Percentiles rank a stretch among this genome's conserved stretches.
Conservation (phyloP, 2,888 invertebrate genomes). For the Drosophila percnosoma region DNA sequence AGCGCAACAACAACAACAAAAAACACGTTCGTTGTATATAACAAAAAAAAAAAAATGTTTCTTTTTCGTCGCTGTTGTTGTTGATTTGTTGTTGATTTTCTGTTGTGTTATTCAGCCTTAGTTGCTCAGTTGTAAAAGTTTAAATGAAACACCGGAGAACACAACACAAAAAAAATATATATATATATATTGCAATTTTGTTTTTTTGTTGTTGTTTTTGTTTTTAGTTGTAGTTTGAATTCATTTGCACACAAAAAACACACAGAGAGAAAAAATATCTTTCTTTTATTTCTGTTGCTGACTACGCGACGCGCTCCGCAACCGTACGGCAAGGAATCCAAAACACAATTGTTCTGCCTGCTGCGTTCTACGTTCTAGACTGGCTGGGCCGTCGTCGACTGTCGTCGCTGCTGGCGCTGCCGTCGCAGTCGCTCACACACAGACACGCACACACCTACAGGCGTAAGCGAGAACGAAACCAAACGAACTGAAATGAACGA, state of each 20-base stretch:
- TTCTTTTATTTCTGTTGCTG: conserved; percentile 37
- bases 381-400: conserved; percentile 62
- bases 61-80: conserved; percentile 11
- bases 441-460: conserved; percentile 32
- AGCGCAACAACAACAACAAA: conserved; percentile 39
- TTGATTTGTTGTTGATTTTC: conserved; percentile 9
- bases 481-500: conserved; percentile 58
- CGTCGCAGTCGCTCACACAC: conserved; percentile 33
- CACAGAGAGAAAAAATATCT: conserved; percentile 43
- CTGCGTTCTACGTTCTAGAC: conserved; percentile 83
- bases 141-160: conserved; percentile 31
- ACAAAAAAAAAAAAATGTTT: conserved; percentile 30
- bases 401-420: conserved; percentile 44
- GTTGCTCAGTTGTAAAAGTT: conserved; percentile 30
- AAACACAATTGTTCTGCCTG: conserved; percentile 84
- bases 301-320: conserved; percentile 77
- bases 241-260: conserved; percentile 52
- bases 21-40: conserved; percentile 57
- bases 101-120: conserved; percentile 1
- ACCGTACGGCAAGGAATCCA: conserved; percentile 83
- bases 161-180: conserved; percentile 50
- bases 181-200: conserved; percentile 17
- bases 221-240: conserved; percentile 38
- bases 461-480: conserved; percentile 50
- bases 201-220: conserved; percentile 10